These are phyloP conservation scores for Acanthacorydalis orientalis DNA, from an alignment of 2,888 invertebrate genomes.

Conservation along the genomic window DNA sequence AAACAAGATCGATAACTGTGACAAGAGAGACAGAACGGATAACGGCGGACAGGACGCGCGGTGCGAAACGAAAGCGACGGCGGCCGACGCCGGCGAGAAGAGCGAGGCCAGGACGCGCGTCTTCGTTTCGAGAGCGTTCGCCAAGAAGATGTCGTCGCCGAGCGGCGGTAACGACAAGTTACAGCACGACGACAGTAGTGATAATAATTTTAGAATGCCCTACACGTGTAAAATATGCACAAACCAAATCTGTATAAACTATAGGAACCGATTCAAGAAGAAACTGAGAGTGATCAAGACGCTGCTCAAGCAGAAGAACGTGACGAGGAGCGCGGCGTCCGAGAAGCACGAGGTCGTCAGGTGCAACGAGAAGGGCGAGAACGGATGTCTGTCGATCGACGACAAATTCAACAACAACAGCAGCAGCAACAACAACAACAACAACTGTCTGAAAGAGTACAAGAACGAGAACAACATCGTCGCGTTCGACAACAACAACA, in stretches of 20 bases:
- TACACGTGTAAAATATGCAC: no score
- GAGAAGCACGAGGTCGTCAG: no score
- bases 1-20: constrained; percentile 8
- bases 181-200: neutral
- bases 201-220: no score
- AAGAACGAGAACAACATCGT: neutral
- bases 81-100: constrained; percentile 4
- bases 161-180: neutral
- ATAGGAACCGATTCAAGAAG: no score
- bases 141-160: neutral
- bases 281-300: no score
- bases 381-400: no score
- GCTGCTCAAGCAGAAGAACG: no score
- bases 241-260: no score
- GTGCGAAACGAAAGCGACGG: constrained; percentile 2
- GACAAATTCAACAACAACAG: neutral
- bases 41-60: neutral
- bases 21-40: constrained; percentile 10
- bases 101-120: neutral
- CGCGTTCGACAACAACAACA: neutral
- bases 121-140: neutral
- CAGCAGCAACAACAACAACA: neutral
- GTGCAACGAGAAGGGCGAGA: no score
- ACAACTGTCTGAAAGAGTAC: no score
- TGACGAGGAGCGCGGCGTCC: no score